These are phyloP conservation scores for Athalia rosae DNA, from an alignment of 2,888 invertebrate species.

Conservation along the genomic window DNA sequence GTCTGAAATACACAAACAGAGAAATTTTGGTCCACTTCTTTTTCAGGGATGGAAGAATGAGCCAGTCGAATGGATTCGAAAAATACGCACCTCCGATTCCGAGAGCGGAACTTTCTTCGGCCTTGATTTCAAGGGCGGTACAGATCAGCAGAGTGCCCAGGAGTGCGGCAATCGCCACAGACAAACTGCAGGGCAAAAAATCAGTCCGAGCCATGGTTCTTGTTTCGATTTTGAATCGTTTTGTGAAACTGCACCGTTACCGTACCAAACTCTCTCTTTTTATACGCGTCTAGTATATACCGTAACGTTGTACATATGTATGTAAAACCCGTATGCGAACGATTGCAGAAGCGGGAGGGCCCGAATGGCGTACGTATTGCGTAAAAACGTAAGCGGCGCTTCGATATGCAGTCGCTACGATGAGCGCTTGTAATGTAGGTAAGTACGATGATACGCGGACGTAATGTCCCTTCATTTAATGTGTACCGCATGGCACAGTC, in stretches of 20 bases:
- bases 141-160: neutral
- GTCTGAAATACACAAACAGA: constrained; percentile 29
- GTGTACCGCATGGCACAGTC: neutral
- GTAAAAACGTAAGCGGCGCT: neutral
- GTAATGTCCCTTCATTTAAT: neutral
- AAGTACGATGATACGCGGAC: too few relatives aligned
- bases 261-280: constrained; percentile 37
- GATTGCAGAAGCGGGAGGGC: constrained; percentile 4
- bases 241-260: constrained; percentile 28
- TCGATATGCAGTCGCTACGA: too few relatives aligned
- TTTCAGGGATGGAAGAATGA: neutral
- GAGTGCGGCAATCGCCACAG: neutral
- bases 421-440: too few relatives aligned
- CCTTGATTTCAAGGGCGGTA: neutral
- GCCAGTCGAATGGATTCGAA: neutral
- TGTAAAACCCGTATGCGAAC: neutral
- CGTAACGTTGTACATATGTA: neutral
- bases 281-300: constrained; percentile 36
- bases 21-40: neutral
- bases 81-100: neutral
- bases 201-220: neutral
- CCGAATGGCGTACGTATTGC: neutral
- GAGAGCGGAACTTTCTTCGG: neutral
- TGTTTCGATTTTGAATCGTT: neutral
- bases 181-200: neutral